Evolutionary conservation across 1,140 invertebrate species (phyloP).

Genomic region (Danaus plexippus): DNA sequence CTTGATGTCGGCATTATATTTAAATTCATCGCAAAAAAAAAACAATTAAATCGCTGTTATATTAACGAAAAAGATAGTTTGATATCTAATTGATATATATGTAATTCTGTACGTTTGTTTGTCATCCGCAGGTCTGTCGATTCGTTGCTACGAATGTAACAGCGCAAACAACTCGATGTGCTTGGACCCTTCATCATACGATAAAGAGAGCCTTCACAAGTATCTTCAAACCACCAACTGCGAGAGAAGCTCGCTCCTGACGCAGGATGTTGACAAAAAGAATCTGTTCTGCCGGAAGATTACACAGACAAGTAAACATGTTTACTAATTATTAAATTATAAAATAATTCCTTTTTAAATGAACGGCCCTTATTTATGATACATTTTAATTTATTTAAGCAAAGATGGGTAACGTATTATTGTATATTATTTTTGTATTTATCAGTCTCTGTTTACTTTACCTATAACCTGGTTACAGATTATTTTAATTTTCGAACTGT

Average conservation of each 20-base stretch:
- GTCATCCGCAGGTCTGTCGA: constrained; percentile 29
- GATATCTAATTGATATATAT: not conserved
- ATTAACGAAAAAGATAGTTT: not conserved
- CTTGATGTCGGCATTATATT: not conserved
- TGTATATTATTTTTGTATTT: too few species aligned
- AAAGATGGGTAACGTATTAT: too few species aligned
- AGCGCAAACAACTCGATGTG: constrained; percentile 62
- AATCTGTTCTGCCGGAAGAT: constrained; percentile 59
- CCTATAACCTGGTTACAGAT: too few species aligned
- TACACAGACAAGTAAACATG: constrained; percentile 48
- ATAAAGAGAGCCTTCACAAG: constrained; percentile 37
- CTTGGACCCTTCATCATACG: constrained; percentile 48
- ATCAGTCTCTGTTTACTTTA: too few species aligned
- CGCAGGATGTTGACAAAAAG: constrained; percentile 13
- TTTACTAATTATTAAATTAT: constrained; percentile 2
- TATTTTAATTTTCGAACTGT: too few species aligned
- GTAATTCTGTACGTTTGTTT: constrained; percentile 1
- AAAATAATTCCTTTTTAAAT: not conserved
- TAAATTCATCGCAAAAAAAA: too few species aligned
- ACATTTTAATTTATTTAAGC: too few species aligned
- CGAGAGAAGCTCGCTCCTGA: constrained; percentile 20
- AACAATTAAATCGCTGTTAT: too few species aligned
- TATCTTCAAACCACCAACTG: constrained; percentile 38
- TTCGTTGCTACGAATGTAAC: constrained; percentile 56
- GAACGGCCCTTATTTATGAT: too few species aligned